These are phyloP conservation scores for Muscicapa striata DNA, from an alignment of 2,797 vertebrate genomes.

Conservation along the genomic window DNA sequence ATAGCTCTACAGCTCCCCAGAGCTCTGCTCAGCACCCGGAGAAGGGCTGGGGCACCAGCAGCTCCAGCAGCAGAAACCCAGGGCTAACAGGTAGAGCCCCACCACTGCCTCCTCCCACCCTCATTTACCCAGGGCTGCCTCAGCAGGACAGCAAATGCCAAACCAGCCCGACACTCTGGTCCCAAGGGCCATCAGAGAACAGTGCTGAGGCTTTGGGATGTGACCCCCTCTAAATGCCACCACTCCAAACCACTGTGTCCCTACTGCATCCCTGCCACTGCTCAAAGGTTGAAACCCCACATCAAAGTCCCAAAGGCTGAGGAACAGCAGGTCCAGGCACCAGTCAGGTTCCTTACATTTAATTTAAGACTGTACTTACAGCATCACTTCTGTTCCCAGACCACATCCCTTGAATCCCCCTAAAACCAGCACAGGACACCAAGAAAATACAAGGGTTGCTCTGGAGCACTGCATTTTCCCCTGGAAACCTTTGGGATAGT, in stretches of 20 bases:
- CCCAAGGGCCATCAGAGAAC: background rate
- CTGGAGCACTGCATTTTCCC: background rate
- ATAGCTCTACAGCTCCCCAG: background rate
- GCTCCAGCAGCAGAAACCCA: background rate
- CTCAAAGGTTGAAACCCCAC: background rate
- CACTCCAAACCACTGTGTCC: background rate
- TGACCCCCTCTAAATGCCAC: background rate
- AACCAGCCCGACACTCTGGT: background rate
- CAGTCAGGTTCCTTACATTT: background rate
- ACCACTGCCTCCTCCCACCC: background rate
- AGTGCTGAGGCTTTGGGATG: fast-evolving
- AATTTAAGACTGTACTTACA: background rate
- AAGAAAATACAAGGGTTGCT: background rate
- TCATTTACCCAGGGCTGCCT: background rate
- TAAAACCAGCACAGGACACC: background rate
- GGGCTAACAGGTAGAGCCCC: too few species aligned
- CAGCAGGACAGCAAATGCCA: background rate
- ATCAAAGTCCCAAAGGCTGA: background rate
- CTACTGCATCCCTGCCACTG: background rate
- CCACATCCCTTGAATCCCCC: background rate
- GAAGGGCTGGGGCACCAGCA: background rate
- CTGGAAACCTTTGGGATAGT: background rate
- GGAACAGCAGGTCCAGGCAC: background rate
- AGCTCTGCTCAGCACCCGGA: background rate
- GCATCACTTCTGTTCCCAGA: background rate